These are phyloP conservation scores for Pheosia gnoma DNA, from an alignment of 2,888 invertebrate species.

Conservation along the genomic window DNA sequence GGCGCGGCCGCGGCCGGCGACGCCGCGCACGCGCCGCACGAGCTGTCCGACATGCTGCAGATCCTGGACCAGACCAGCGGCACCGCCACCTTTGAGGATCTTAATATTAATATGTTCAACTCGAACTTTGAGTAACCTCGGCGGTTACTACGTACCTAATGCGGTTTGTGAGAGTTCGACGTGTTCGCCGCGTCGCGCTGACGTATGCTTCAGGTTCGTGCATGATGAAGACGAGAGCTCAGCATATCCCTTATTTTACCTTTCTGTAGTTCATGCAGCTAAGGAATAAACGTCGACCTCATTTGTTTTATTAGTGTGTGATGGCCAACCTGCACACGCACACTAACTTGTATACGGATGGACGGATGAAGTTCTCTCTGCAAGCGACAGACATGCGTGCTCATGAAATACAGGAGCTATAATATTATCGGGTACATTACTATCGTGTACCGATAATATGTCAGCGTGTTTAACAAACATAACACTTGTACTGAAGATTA, in stretches of 20 bases:
- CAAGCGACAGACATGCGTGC: background rate
- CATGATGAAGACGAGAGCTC: constrained; percentile 12
- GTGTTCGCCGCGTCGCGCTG: constrained; percentile 9
- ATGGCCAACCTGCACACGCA: background rate
- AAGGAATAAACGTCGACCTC: background rate
- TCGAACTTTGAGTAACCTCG: constrained; percentile 81
- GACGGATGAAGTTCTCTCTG: background rate
- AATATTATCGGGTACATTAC: background rate
- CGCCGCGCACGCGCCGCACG: constrained; percentile 80
- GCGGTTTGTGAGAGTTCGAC: constrained; percentile 17
- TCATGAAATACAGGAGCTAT: background rate
- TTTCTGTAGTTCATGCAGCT: background rate
- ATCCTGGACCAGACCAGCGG: constrained; percentile 93
- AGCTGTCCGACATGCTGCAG: constrained; percentile 96
- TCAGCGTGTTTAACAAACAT: constrained; percentile 6
- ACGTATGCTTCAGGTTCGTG: constrained; percentile 4
- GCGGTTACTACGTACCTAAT: constrained; percentile 27
- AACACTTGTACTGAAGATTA: background rate
- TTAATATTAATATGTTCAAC: constrained; percentile 95
- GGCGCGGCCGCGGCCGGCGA: constrained; percentile 50
- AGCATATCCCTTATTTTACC: constrained; percentile 22
- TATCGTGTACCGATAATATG: background rate
- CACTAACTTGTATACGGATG: background rate
- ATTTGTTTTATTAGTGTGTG: background rate
- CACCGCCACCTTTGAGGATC: constrained; percentile 93